phyloP scores from a whole-genome alignment of 2,888 invertebrate species.

The Drosophila rubida region DNA sequence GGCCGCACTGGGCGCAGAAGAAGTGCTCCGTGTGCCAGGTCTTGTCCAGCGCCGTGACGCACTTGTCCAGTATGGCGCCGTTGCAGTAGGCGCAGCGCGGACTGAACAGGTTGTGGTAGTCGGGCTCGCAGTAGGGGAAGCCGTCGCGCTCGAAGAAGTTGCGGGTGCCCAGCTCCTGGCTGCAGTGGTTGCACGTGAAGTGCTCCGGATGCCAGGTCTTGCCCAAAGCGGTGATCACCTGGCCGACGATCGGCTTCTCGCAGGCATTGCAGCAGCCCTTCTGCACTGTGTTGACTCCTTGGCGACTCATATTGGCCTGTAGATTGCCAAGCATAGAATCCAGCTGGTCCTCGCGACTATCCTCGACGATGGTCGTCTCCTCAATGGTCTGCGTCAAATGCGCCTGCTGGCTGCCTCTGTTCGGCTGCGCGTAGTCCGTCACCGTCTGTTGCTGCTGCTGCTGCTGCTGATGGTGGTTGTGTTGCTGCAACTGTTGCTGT shows the following conservation, averaged over 20 bases:
- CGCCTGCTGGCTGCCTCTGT: conserved; percentile 86
- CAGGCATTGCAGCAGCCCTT: conserved; percentile 99
- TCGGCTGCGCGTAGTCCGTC: conserved; percentile 90
- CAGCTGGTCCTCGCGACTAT: conserved; percentile 85
- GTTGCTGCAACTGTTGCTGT: conserved; percentile 36
- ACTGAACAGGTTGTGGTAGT: conserved; percentile 99
- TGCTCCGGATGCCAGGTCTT: conserved; percentile 99
- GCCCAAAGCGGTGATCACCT: conserved; percentile 96
- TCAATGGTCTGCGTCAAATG: conserved; percentile 84
- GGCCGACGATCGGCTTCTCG: conserved; percentile 99
- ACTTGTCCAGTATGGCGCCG: conserved; percentile 99
- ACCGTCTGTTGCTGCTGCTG: conserved; percentile 87
- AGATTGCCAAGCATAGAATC: conserved; percentile 87
- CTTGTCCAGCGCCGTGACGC: conserved; percentile 98
- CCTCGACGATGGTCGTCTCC: conserved; percentile 83
- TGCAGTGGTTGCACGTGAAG: conserved; percentile 99
- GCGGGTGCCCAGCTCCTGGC: conserved; percentile 97
- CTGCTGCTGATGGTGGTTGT: conserved; percentile 70
- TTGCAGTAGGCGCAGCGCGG: conserved; percentile 99
- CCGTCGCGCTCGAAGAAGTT: conserved; percentile 99
- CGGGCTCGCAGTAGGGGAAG: conserved; percentile 98
- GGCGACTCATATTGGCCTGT: conserved; percentile 98
- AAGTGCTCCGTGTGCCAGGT: conserved; percentile 99
- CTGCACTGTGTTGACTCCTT: conserved; percentile 99
- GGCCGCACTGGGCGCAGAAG: conserved; percentile 98